Evolutionary conservation across 2,888 invertebrate genomes (phyloP).

Genomic region (Carterocephalus palaemon): DNA sequence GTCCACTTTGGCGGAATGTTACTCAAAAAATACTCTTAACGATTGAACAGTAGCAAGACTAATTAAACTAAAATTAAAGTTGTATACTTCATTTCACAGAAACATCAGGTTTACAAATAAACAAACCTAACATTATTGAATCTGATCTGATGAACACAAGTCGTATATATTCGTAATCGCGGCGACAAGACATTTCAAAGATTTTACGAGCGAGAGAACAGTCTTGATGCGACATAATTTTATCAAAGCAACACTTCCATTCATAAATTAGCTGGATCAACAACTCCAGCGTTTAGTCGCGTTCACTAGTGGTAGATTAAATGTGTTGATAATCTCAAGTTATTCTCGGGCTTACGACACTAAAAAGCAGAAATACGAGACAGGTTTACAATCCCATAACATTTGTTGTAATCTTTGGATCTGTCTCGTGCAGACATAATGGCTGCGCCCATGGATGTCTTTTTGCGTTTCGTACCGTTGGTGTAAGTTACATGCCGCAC

Average conservation of each 20-base stretch:
- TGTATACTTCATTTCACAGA: too few relatives aligned
- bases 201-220: constrained; percentile 16
- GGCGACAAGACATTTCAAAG: constrained; percentile 14
- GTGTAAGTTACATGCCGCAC: constrained; percentile 17
- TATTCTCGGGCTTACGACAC: constrained; percentile 25
- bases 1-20: too few relatives aligned
- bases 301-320: constrained; percentile 22
- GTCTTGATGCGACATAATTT: constrained; percentile 23
- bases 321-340: constrained; percentile 23
- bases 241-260: constrained; percentile 23
- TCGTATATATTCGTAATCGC: constrained; percentile 14
- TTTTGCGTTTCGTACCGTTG: constrained; percentile 30
- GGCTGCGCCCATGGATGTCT: constrained; percentile 32
- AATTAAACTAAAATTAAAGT: too few relatives aligned
- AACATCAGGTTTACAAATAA: too few relatives aligned
- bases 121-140: background rate
- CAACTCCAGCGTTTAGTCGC: constrained; percentile 21
- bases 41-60: too few relatives aligned
- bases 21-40: too few relatives aligned
- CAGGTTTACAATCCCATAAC: constrained; percentile 26
- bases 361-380: constrained; percentile 26
- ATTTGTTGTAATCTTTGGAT: constrained; percentile 39
- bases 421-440: constrained; percentile 37
- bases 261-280: constrained; percentile 24
- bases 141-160: constrained; percentile 7